Base-by-base conservation (phyloP, 2,113 vertebrate genomes). In the Chaenocephalus aceratus region DNA sequence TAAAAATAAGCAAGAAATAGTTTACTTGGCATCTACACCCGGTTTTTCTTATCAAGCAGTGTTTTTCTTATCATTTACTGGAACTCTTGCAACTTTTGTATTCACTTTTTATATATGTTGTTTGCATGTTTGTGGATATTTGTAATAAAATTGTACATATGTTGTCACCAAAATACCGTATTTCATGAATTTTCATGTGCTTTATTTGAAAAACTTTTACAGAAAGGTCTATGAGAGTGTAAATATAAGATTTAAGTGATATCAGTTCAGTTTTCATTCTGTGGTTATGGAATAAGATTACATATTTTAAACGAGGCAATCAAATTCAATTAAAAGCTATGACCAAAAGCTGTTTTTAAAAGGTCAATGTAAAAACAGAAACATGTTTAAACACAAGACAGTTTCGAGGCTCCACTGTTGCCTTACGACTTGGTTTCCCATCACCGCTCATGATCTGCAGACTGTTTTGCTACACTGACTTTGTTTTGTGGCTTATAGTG, bases 61-160 rank as follows among this genome's bases (percentile, higher is more conserved):
- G 45, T 68, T 83, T 77, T 49, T 56, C 45, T 46, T n/a, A 5
- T 90, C 82, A 84, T 81, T 83, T 73, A 76, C 63, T 12, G 45
- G 72, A 52, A 75, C 53, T 63, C 21, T 67, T 84, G 58, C 71
- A 87, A 65, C 34, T 86, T 92, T 91, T 90, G 59, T 85, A 87
- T 80, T 53, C 7, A 59, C 75, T 64, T 79, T 86, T 80, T 88
- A 77, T 86, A 83, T 92, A 69, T 64, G n/a, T 78, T 75, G 81
- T 90, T 84, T 94, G 87, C 82, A 92, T 90, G 85, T 91, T 90
- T 94, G 87, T 92, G 78, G 64, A 91, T 94, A 85, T 94, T 91
- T 94, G 89, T 92, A 94, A 95, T 95, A 95, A 95, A 95, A 90
- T 59, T 93, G 91, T 94, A 94, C 76, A 93, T 93, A 92, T 72